Conservation (phyloP, 2,888 invertebrate species). For the Loripinus fragilis region DNA sequence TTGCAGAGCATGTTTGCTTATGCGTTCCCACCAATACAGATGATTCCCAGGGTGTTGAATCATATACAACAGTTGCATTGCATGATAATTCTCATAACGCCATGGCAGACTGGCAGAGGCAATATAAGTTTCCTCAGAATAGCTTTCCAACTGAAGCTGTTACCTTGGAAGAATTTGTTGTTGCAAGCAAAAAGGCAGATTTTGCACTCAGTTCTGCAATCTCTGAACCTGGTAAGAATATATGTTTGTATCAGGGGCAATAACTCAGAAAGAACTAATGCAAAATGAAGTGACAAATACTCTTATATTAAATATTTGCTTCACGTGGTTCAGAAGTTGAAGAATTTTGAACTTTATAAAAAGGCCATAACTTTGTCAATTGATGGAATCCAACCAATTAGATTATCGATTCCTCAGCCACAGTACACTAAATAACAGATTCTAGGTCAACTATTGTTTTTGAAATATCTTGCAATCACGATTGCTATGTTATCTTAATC, state of each 20-base stretch:
- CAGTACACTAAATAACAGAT: no score
- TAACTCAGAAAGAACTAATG: background rate
- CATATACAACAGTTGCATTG: constrained; percentile 33
- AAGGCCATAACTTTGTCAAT: no score
- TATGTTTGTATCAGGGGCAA: constrained; percentile 29
- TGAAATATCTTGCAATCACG: no score
- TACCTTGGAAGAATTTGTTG: constrained; percentile 4
- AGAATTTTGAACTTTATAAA: no score
- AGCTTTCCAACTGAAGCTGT: constrained; percentile 29
- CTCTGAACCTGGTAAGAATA: constrained; percentile 29
- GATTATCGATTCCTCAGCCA: no score
- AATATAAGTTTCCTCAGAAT: constrained; percentile 34
- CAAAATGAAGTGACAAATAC: no score
- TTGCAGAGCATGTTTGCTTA: constrained; percentile 45
- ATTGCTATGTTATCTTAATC: no score
- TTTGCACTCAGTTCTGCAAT: constrained; percentile 23
- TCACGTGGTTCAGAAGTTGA: no score
- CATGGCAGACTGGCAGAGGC: constrained; percentile 39
- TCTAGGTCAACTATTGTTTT: no score
- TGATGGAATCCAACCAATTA: no score
- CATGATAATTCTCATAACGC: constrained; percentile 38
- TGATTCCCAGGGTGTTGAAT: constrained; percentile 24
- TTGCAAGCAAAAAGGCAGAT: constrained; percentile 10
- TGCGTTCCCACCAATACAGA: no score
- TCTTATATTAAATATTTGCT: no score